These are phyloP conservation scores for Lycaon pictus DNA, from an alignment of 2,113 vertebrate genomes.

Conservation along the genomic window DNA sequence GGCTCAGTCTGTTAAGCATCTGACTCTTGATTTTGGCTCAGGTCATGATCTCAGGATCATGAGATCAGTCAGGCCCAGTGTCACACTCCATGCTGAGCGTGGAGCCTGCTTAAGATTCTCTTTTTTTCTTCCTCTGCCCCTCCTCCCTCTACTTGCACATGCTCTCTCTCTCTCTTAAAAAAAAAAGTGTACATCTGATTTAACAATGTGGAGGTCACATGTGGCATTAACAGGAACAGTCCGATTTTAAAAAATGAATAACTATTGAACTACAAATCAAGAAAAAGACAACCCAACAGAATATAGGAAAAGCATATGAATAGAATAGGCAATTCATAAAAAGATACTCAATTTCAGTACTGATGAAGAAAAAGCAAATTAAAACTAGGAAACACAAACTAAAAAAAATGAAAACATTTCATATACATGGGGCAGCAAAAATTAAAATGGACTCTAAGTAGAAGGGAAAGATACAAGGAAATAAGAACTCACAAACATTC, in stretches of 20 bases:
- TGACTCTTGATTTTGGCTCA: background rate
- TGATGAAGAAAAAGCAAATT: background rate
- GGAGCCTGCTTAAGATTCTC: background rate
- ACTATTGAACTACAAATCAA: background rate
- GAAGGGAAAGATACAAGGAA: background rate
- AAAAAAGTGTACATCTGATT: background rate
- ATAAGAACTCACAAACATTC: background rate
- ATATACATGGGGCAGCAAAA: background rate
- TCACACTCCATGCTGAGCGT: background rate
- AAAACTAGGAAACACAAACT: background rate
- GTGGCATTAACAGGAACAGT: background rate
- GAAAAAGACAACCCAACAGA: background rate
- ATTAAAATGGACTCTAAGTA: background rate
- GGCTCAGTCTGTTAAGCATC: background rate
- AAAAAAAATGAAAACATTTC: background rate
- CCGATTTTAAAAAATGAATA: background rate
- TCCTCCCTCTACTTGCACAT: background rate
- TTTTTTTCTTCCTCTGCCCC: background rate
- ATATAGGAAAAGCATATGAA: slow-evolving; percentile 4
- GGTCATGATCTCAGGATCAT: background rate
- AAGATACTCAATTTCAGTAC: background rate
- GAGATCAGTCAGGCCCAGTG: background rate
- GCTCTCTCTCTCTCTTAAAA: background rate
- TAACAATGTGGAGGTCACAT: slow-evolving; percentile 3
- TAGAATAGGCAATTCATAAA: background rate